Conservation (phyloP, 2,888 invertebrate genomes). For the Himalopsyche tibetana region DNA sequence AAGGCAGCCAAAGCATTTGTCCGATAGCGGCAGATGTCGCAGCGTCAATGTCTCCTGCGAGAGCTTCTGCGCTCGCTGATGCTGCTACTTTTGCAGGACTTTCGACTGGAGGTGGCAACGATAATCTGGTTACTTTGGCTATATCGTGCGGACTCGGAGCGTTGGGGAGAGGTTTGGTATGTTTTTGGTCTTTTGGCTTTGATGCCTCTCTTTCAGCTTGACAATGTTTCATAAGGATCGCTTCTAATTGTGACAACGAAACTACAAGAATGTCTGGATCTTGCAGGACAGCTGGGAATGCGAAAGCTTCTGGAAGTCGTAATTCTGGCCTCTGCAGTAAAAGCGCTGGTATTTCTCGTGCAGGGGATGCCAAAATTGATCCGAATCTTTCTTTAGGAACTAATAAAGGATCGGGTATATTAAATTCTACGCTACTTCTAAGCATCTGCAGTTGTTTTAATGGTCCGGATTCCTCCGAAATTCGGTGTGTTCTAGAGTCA, state of each 20-base stretch:
- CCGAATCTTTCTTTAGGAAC: constrained; percentile 87
- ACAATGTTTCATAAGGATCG: constrained; percentile 78
- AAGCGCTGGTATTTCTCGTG: constrained; percentile 85
- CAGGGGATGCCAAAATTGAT: constrained; percentile 83
- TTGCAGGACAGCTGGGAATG: constrained; percentile 83
- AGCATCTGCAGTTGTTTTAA: constrained; percentile 84
- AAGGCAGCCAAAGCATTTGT: constrained; percentile 87
- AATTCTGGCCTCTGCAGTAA: constrained; percentile 84
- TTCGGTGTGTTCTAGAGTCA: constrained; percentile 69
- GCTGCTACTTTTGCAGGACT: constrained; percentile 57
- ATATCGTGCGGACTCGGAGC: constrained; percentile 65
- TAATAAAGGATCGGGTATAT: constrained; percentile 88
- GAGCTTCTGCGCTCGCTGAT: constrained; percentile 69
- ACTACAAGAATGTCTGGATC: constrained; percentile 89
- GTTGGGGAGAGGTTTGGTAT: constrained; percentile 62
- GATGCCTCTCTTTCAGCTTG: constrained; percentile 62
- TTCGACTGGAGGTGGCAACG: constrained; percentile 46
- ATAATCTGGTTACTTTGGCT: constrained; percentile 42
- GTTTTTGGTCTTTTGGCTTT: constrained; percentile 65
- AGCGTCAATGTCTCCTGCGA: constrained; percentile 82
- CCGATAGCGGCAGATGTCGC: constrained; percentile 83
- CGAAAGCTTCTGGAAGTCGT: constrained; percentile 84
- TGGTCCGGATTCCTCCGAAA: constrained; percentile 78
- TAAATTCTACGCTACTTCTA: constrained; percentile 80
- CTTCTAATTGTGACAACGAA: constrained; percentile 84